phyloP scores from a whole-genome alignment of 2,113 vertebrate species.

The Paracanthobrama guichenoti region DNA sequence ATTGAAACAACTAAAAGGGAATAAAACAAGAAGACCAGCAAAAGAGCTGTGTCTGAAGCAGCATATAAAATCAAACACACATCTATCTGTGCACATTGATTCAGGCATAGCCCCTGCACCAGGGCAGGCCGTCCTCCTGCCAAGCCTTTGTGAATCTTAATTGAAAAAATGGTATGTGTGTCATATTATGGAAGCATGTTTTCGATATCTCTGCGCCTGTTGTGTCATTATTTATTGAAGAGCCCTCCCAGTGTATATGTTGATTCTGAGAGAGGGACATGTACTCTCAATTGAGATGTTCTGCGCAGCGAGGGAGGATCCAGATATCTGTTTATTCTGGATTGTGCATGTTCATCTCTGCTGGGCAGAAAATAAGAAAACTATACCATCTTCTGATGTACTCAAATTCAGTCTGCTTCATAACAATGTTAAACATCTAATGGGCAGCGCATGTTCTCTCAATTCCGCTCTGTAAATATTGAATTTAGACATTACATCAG shows the following conservation, averaged over 20 bases:
- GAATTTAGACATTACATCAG: slow-evolving; percentile 18
- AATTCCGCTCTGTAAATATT: slow-evolving; percentile 28
- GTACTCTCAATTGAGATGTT: slow-evolving; percentile 55
- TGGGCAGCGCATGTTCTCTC: slow-evolving; percentile 13
- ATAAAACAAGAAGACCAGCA: slow-evolving; percentile 64
- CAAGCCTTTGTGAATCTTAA: slow-evolving; percentile 66
- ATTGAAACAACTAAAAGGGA: slow-evolving; percentile 67
- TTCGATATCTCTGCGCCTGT: slow-evolving; percentile 55
- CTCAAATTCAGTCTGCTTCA: slow-evolving; percentile 12
- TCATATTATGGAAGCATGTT: slow-evolving; percentile 67
- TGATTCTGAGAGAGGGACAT: slow-evolving; percentile 44
- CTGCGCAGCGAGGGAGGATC: slow-evolving; percentile 23
- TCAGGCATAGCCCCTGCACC: slow-evolving; percentile 44
- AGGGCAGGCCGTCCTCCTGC: slow-evolving; percentile 44
- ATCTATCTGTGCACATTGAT: slow-evolving; percentile 56
- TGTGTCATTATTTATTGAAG: slow-evolving; percentile 63
- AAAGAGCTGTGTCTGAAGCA: slow-evolving; percentile 63
- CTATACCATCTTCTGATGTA: slow-evolving; percentile 20
- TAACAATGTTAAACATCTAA: slow-evolving; percentile 17
- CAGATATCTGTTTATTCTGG: slow-evolving; percentile 34
- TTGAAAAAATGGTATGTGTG: slow-evolving; percentile 66
- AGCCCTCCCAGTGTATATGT: slow-evolving; percentile 47
- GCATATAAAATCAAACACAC: slow-evolving; percentile 66
- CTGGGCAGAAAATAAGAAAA: slow-evolving; percentile 36
- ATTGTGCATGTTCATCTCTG: slow-evolving; percentile 9